Evolutionary conservation across 2,797 vertebrate species (phyloP).

Genomic region (Varecia variegata): DNA sequence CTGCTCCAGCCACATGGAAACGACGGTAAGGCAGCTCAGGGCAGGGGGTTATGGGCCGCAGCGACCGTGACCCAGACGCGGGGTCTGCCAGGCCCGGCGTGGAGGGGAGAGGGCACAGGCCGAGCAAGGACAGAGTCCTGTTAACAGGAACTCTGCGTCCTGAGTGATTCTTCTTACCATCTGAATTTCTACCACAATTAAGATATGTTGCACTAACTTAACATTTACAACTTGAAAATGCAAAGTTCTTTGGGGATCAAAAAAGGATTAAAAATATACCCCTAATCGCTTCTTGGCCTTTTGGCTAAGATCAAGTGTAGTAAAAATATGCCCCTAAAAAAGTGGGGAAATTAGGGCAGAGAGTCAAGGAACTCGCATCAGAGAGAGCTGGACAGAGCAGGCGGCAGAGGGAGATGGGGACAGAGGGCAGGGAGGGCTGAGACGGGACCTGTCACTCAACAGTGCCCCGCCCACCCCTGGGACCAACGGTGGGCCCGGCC

Average conservation of each 20-base stretch:
- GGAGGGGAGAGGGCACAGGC: fast-evolving
- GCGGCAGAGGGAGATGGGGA: fast-evolving
- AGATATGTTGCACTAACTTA: background rate
- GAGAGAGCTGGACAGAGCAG: background rate
- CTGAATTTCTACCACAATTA: background rate
- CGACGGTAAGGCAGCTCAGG: fast-evolving
- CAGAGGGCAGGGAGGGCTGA: too few relatives aligned
- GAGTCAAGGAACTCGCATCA: background rate
- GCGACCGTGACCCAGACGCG: fast-evolving
- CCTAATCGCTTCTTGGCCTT: too few relatives aligned
- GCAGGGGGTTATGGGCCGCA: fast-evolving
- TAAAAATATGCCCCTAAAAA: background rate
- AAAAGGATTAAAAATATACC: background rate
- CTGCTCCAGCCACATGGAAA: background rate
- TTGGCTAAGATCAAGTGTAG: too few relatives aligned
- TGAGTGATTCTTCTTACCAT: background rate
- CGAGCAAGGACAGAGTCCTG: too few relatives aligned
- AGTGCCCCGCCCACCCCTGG: too few relatives aligned
- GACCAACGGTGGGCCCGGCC: background rate
- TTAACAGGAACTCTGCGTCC: background rate
- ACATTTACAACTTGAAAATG: background rate
- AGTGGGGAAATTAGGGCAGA: background rate
- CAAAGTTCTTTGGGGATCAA: background rate
- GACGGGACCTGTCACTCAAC: too few relatives aligned
- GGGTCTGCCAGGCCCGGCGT: fast-evolving